Base-by-base conservation (phyloP, 2,797 vertebrate species). In the Australoheros facetus region DNA sequence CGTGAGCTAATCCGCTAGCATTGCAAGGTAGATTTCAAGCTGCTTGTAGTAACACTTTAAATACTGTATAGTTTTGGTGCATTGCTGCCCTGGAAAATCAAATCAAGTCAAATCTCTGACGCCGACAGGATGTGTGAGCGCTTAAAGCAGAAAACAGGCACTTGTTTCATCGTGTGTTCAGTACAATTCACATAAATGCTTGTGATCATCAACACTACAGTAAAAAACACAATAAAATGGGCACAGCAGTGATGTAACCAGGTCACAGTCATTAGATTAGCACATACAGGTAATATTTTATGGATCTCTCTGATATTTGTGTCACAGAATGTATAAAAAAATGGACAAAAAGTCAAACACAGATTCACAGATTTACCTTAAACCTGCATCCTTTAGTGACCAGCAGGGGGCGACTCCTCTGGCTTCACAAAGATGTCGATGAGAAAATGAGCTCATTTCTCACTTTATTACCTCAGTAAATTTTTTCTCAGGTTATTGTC, bases 1-100 rank as follows among this genome's bases (percentile, higher is more conserved):
- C 73, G 88, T 73, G 84, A 87, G 90, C 92, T 94, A 93, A 94
- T 92, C 93, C 87, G 66, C 85, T 89, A 91, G 92, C 91, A 85
- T 91, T 87, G 92, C 90, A 81, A 93, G 92, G 90, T 91, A 90
- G 90, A 83, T 83, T 90, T 85, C 87, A 88, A 77, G 86, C 91
- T 87, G 87, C 86, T 92, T 51, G 87, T 56, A 56, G 88, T 83
- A 91, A 75, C 87, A 79, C 91, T 90, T 90, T 74, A 87, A 62
- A 88, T 87, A 85, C 60, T 58, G 83, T 78, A 77, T 37, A 42
- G 87, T 83, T 86, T 86, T 80, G 84, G 88, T 76, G 85, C 85
- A 83, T 78, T 73, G 81, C 83, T 88, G 85, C 81, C 74, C 82
- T 80, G 74, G 78, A 84, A 37, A 37, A 37, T 37, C 34, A 37